These are phyloP conservation scores for Aldrovandia affinis DNA, from an alignment of 2,797 vertebrate species.

Conservation along the genomic window DNA sequence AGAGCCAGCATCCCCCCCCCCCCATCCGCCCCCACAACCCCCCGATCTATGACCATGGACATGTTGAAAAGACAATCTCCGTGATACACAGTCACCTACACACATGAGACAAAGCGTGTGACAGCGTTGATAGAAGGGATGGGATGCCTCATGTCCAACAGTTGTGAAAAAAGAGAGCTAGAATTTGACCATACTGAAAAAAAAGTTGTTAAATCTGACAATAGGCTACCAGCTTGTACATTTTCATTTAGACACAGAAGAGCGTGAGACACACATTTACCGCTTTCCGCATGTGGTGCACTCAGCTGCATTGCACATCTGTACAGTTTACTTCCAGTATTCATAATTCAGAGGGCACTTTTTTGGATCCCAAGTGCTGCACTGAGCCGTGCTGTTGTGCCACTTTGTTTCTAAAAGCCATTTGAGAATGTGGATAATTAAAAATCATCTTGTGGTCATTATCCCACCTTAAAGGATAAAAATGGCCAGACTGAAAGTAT, in stretches of 20 bases:
- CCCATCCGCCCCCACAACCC: neutral
- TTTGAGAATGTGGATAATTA: neutral
- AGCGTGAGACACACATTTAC: neutral
- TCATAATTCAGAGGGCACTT: neutral
- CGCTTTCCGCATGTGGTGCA: neutral
- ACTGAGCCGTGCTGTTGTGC: neutral
- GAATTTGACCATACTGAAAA: neutral
- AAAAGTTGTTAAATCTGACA: neutral
- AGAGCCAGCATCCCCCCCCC: neutral
- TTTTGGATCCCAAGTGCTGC: neutral
- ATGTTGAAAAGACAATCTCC: slow-evolving; percentile 10
- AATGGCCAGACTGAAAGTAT: neutral
- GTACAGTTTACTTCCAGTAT: neutral
- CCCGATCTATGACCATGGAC: slow-evolving; percentile 17
- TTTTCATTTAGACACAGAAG: neutral
- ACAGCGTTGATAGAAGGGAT: neutral
- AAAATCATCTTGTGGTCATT: neutral
- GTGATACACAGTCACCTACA: slow-evolving; percentile 8
- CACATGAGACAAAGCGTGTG: slow-evolving; percentile 9
- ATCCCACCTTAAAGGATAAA: neutral
- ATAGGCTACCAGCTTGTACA: neutral
- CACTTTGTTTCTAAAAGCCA: neutral
- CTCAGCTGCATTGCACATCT: neutral
- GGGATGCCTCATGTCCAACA: neutral
- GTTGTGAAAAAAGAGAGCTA: neutral